phyloP scores from a whole-genome alignment of 92 coral and sea anemone species.

The Hydrozoanthus gracilis region DNA sequence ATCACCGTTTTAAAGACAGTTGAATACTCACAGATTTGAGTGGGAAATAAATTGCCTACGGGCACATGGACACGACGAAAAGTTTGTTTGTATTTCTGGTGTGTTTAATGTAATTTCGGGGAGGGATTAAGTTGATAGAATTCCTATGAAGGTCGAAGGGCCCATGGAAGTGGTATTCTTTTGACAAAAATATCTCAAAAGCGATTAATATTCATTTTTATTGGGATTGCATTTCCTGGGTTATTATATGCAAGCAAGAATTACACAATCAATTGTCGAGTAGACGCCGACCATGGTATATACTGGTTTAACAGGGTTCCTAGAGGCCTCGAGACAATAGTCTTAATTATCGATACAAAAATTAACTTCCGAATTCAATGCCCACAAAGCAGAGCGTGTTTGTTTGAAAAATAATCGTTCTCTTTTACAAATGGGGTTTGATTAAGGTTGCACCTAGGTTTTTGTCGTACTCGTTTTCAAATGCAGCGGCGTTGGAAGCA shows the following conservation, averaged over 20 bases:
- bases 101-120: background rate
- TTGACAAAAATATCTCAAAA: background rate
- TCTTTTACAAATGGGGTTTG: background rate
- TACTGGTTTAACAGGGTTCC: background rate
- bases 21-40: slow-evolving; percentile 35
- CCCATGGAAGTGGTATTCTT: background rate
- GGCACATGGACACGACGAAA: slow-evolving; percentile 36
- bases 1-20: slow-evolving; percentile 29
- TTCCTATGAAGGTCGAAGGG: background rate
- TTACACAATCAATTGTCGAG: slow-evolving; percentile 5
- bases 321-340: background rate
- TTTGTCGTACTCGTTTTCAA: background rate
- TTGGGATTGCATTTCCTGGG: background rate
- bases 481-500: slow-evolving; percentile 9
- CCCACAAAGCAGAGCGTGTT: background rate
- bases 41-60: background rate
- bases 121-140: background rate
- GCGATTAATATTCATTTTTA: background rate
- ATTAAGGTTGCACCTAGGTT: background rate
- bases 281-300: slow-evolving; percentile 7
- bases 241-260: background rate
- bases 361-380: background rate
- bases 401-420: background rate
- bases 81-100: background rate
- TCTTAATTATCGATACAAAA: slow-evolving; percentile 2